phyloP scores from a whole-genome alignment of 2,888 invertebrate genomes.

The Catocala nupta region DNA sequence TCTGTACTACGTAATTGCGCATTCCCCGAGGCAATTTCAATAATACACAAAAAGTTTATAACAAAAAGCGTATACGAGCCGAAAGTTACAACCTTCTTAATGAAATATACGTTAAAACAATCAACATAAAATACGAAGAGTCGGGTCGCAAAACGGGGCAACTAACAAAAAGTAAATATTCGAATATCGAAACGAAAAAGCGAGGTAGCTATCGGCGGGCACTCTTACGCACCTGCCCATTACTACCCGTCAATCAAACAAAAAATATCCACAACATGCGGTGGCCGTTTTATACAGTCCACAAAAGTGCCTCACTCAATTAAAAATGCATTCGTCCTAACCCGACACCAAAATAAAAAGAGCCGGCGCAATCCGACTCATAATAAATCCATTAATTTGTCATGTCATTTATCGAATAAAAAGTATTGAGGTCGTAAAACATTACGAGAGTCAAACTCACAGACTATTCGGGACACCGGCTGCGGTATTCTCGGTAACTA shows the following conservation, averaged over 20 bases:
- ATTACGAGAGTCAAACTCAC: slow-evolving; percentile 55
- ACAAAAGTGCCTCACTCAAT: slow-evolving; percentile 87
- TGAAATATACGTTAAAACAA: slow-evolving; percentile 60
- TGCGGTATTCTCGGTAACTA: slow-evolving; percentile 75
- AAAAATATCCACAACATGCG: slow-evolving; percentile 83
- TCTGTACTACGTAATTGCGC: slow-evolving; percentile 6
- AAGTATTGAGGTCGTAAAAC: slow-evolving; percentile 70
- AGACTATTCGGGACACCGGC: slow-evolving; percentile 65
- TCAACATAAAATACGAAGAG: slow-evolving; percentile 66
- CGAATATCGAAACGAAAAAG: slow-evolving; percentile 75
- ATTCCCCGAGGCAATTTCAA: slow-evolving; percentile 1
- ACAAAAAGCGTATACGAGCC: slow-evolving; percentile 14
- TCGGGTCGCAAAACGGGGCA: slow-evolving; percentile 71
- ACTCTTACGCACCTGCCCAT: slow-evolving; percentile 85
- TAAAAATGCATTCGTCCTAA: slow-evolving; percentile 87
- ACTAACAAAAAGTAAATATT: slow-evolving; percentile 74
- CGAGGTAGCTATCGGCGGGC: slow-evolving; percentile 81
- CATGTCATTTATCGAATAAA: slow-evolving; percentile 84
- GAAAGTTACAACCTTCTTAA: slow-evolving; percentile 66
- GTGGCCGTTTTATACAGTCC: slow-evolving; percentile 86
- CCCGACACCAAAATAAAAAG: slow-evolving; percentile 80
- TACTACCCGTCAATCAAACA: slow-evolving; percentile 86
- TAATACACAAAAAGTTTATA: slow-evolving; percentile 18
- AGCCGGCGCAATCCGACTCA: slow-evolving; percentile 78
- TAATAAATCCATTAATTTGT: slow-evolving; percentile 88